Base-by-base conservation (phyloP, 2,888 invertebrate genomes). In the Dasypogon diadema region DNA sequence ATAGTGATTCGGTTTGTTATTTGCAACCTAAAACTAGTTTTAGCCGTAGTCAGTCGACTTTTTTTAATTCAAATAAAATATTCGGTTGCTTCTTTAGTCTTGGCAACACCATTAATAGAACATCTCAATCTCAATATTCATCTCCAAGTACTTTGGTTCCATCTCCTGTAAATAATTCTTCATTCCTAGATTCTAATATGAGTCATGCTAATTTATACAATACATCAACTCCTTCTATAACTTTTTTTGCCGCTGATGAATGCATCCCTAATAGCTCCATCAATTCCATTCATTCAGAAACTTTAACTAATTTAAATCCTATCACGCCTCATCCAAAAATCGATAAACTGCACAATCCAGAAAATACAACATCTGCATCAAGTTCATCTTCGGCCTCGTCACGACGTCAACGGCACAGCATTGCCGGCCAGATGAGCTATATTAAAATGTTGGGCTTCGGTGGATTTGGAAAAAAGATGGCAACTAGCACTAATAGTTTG, bases 391-490 rank as follows among this genome's bases (percentile, higher is more conserved):
- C 85, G 79, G 82, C 83, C 79, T 84, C 85, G 80, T 90, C 90
- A 87, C 92, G 93, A 88, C 93, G 93, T 88, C 95, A 95, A 90
- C 93, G 95, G 88, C 95, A 96, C 93, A 95, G 95, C 91, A 94
- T 96, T 91, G 94, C 94, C 89, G 95, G 95, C 89, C 95, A 95
- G 92, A 93, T 94, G 93, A 94, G 92, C 91, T 94, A 94, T 91
- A 93, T 93, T 90, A 93, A 93, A 91, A 92, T 94, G 91, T 90
- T 94, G 89, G 93, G 93, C 83, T 92, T 94, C 87, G 86, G 86
- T 42, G 91, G 90, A 83, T 89, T 90, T 84, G 90, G 89, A 83
- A 91, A 91, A 88, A 91, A 90, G 85, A 87, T 89, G 82, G 87
- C 90, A 80, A 89, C 86, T 85, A 92, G 91, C 81, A 90, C 93